A percentile compares a stretch with the other conserved stretches of the same genome.
Conservation (phyloP, 1,140 invertebrate species). For the Babylonia areolata region DNA sequence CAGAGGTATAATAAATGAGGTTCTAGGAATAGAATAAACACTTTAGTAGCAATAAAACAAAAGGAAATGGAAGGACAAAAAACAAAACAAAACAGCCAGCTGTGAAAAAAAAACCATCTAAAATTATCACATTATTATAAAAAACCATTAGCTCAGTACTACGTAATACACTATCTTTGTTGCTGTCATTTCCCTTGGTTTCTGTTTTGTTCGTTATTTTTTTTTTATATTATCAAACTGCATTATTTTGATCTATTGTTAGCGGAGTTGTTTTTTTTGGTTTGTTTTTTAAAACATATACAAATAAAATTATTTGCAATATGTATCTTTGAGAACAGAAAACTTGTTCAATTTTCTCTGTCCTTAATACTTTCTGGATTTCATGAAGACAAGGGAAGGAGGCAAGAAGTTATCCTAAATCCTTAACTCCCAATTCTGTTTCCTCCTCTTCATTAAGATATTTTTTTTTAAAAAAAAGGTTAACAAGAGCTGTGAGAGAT, state of each 20-base stretch:
- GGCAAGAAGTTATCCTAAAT: too few relatives aligned
- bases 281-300: too few relatives aligned
- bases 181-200: background rate
- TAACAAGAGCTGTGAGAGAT: too few relatives aligned
- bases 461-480: too few relatives aligned
- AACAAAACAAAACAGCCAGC: conserved; percentile 27
- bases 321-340: background rate
- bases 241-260: too few relatives aligned
- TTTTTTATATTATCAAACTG: too few relatives aligned
- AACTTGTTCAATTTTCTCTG: background rate
- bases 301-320: background rate
- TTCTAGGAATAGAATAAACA: conserved; percentile 43
- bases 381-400: background rate
- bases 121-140: background rate
- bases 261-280: too few relatives aligned
- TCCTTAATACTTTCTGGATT: background rate
- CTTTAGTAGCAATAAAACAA: conserved; percentile 40
- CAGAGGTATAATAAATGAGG: conserved; percentile 43
- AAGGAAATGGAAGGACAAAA: conserved; percentile 31
- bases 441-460: too few relatives aligned
- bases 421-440: too few relatives aligned
- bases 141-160: background rate
- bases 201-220: background rate
- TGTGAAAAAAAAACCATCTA: conserved; percentile 35
- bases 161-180: too few relatives aligned